A percentile compares a stretch with the other conserved stretches of the same genome.
Conservation (phyloP, 2,888 invertebrate species). For the Parthenolecanium corni region DNA sequence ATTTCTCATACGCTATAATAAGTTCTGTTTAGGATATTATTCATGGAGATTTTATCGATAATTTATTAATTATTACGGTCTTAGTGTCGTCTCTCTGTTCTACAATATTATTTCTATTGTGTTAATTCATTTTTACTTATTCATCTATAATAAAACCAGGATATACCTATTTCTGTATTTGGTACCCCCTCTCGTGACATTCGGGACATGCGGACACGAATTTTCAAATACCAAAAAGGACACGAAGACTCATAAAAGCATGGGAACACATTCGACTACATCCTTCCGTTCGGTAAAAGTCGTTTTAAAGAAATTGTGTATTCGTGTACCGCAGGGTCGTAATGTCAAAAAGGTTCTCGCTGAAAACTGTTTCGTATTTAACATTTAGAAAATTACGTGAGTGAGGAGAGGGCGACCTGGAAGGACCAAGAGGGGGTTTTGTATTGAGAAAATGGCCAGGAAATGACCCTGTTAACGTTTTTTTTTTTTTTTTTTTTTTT, state of each 20-base stretch:
- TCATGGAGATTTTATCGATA: no score
- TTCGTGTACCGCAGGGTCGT: conserved; percentile 13
- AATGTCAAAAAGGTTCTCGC: conserved; percentile 23
- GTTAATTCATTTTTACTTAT: no score
- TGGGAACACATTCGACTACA: conserved; percentile 22
- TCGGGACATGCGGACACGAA: neutral
- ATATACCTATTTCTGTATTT: no score
- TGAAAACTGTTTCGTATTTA: conserved; percentile 2
- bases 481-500: no score
- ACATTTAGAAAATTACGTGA: neutral
- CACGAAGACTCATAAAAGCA: neutral
- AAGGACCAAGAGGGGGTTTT: neutral
- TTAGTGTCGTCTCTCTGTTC: no score
- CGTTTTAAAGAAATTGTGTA: conserved; percentile 23
- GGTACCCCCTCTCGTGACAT: no score
- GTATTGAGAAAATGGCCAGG: conserved; percentile 21
- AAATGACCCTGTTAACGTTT: conserved; percentile 19
- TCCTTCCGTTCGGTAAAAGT: conserved; percentile 22
- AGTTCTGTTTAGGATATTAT: no score
- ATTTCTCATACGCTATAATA: no score
- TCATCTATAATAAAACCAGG: no score
- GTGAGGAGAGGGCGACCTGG: no score
- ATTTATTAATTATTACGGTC: no score
- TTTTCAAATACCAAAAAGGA: neutral
- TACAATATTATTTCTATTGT: no score